Percentiles rank a stretch among this genome's conserved stretches.
Conservation (phyloP, 2,113 vertebrate species). For the Globicephala melas region DNA sequence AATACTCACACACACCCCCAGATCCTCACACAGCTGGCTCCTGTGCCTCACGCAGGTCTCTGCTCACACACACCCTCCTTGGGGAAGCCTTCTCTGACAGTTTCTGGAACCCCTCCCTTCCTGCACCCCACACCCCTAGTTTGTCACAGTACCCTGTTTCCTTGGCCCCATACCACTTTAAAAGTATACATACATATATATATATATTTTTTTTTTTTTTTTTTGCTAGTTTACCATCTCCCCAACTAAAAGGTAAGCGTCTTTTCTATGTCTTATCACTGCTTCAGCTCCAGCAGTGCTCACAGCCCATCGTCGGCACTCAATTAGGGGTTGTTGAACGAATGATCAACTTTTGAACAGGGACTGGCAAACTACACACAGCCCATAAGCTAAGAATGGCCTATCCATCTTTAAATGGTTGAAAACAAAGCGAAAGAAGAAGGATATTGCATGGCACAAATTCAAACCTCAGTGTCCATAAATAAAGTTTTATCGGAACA, state of each 20-base stretch:
- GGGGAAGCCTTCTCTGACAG: neutral
- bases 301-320: neutral
- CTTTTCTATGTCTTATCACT: neutral
- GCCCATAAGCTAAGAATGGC: neutral
- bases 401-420: neutral
- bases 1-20: neutral
- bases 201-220: neutral
- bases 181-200: neutral
- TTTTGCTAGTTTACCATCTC: neutral
- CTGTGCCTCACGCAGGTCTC: neutral
- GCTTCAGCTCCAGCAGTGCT: neutral
- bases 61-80: neutral
- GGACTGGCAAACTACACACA: neutral
- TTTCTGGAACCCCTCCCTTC: neutral
- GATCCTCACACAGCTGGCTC: neutral
- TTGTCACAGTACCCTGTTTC: neutral
- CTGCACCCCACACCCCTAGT: neutral
- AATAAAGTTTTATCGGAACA: slow-evolving; percentile 28
- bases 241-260: neutral
- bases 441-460: neutral
- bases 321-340: neutral
- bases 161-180: neutral
- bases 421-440: neutral
- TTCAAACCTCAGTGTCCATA: neutral
- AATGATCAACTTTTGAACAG: neutral